Percentiles rank a stretch among this genome's conserved stretches.
These are phyloP conservation scores for Calidris pygmaea DNA, from an alignment of 2,113 vertebrate genomes.

Conservation along the genomic window DNA sequence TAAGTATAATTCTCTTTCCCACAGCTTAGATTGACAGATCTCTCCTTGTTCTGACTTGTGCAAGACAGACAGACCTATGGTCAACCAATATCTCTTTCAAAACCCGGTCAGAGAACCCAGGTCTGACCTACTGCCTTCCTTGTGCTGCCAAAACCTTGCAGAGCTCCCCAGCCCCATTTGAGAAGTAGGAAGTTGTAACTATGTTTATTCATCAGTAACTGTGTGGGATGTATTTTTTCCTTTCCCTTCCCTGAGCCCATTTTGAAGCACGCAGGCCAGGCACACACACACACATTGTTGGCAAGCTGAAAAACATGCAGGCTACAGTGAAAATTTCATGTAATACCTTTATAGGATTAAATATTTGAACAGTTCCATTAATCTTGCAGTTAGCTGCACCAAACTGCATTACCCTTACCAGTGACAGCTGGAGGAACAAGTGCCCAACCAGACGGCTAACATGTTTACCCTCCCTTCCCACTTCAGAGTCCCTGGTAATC, in stretches of 20 bases:
- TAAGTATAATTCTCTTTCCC: neutral
- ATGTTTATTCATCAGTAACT: neutral
- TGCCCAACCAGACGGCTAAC: neutral
- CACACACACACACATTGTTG: accelerated
- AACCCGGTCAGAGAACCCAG: neutral
- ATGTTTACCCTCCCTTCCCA: neutral
- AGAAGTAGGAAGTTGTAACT: neutral
- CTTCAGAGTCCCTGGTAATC: neutral
- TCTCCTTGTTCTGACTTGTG: neutral
- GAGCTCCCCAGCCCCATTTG: neutral
- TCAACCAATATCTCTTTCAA: neutral
- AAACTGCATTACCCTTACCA: neutral
- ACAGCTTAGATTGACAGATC: neutral
- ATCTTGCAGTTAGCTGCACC: slow-evolving; percentile 14
- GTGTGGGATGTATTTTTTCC: neutral
- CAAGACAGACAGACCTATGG: neutral
- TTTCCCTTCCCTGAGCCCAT: neutral
- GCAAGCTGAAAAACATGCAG: neutral
- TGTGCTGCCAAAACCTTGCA: neutral
- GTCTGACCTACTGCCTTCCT: neutral
- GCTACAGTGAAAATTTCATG: neutral
- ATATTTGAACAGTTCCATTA: slow-evolving; percentile 46
- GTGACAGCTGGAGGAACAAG: neutral
- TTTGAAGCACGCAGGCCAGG: neutral
- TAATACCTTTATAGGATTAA: slow-evolving; percentile 25